Evolutionary conservation across 2,888 invertebrate species (phyloP), one percentile per base, ranked within the genome.

Genomic region (Taenaris catops): DNA sequence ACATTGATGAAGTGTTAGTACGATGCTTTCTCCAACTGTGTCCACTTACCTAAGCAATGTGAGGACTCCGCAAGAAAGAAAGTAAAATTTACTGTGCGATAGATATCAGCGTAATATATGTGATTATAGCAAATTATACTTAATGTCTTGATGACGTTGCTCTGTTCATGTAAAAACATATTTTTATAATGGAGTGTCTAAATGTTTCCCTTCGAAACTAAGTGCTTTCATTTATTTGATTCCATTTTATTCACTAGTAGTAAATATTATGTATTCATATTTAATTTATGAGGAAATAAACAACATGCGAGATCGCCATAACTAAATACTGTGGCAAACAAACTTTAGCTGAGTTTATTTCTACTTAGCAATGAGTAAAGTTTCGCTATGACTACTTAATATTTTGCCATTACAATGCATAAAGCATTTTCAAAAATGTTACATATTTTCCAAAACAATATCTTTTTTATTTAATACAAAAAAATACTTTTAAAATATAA

Each of bases 11-110:
- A 54, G 62, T 61, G 34, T 32, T 48, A 48, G 36, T 32, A 65
- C 71, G 71, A 73, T 58, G 50, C 54, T 56, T 61, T 48, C 60
- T 66, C 58, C 52, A 71, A 75, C 68, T 66, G 70, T 74, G 74
- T 80, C 79, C 78, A 86, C 86, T 86, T 78, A 86, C 86, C 86
- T 83, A 83, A 59, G 70, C 79, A 83, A 84, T 76, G 81, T 79
- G 84, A 83, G 84, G 84, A 80, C 86, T 86, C 86, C 86, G 86
- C 86, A 86, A 86, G 83, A 86, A 86, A 84, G 67, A 84, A 86
- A 84, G 66, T 78, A 84, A 83, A 75, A 63, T 84, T 80, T 76
- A 86, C 81, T 80, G 84, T 84, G 86, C 84, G 80, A 67, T 63
- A 68, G 70, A 70, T 67, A 67, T 68, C 67, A 64, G 63, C 59